Base-by-base conservation (phyloP, 2,113 vertebrate genomes). In the Machaerirhynchus nigripectus region DNA sequence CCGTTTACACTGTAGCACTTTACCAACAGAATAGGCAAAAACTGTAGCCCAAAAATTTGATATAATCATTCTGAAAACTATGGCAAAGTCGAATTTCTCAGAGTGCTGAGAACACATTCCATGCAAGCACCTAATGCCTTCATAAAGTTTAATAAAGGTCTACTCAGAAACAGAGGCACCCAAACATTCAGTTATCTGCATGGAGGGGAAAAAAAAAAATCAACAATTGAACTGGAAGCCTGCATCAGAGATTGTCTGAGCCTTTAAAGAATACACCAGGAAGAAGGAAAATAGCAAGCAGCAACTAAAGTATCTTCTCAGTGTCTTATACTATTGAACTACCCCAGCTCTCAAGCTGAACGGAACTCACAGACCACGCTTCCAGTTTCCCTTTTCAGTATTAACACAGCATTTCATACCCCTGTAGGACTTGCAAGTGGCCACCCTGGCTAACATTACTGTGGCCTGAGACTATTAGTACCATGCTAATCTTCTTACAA, bases 401-500 rank as follows among this genome's bases (percentile, higher is more conserved):
- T 55, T 64, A 63, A 28, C 28, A 15, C 0, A 70, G 15, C 52
- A 37, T 50, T 76, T 63, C 15, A 5, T 2, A 11, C 40, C 64
- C 68, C 65, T 20, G 8, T 0, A 64, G 65, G 60, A 79, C 56
- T 65, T 57, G 4, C 28, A 68, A 89, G 63, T 61, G 59, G 81
- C 63, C 92, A 80, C 60, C 85, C 71, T 70, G 70, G 55, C 71
- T 55, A 68, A 52, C 50, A n/a, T 2, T 3, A 19, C 49, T 35
- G 84, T 24, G 55, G 86, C 77, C 95, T 89, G 59, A 91, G 67
- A 50, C 89, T 82, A 42, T 95, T 73, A 95, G 90, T 3, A 76
- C 83, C 92, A 61, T 1, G 4, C 8, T 96, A 96, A 97, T 92
- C 96, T 89, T 19, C 96, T 96, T 92, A 87, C 76, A 89, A 89